phyloP scores from a whole-genome alignment of 2,888 invertebrate genomes.

The Xestia rhomboidea region DNA sequence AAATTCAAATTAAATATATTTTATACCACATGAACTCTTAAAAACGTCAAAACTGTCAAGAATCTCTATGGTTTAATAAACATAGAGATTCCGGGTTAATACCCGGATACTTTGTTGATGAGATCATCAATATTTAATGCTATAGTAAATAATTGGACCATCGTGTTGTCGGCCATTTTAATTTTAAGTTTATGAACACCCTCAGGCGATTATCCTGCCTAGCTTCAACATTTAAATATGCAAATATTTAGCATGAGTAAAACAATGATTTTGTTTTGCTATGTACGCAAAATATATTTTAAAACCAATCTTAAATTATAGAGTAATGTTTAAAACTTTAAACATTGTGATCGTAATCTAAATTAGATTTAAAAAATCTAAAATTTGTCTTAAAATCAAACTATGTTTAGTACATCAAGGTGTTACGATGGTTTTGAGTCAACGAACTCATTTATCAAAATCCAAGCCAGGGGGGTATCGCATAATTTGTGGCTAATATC shows the following conservation, averaged over 20 bases:
- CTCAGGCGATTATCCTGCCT: conserved; percentile 29
- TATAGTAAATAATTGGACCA: conserved; percentile 6
- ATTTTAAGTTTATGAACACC: conserved; percentile 23
- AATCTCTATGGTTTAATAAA: too few relatives aligned
- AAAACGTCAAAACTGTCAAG: too few relatives aligned
- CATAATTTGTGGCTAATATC: conserved; percentile 42
- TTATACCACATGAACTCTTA: too few relatives aligned
- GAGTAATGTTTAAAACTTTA: background rate
- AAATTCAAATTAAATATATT: background rate
- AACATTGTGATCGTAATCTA: background rate
- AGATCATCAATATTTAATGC: conserved; percentile 29
- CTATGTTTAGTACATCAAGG: conserved; percentile 6
- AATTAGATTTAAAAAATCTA: background rate
- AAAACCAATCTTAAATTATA: conserved; percentile 7
- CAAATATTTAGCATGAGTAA: conserved; percentile 2
- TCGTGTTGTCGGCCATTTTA: conserved; percentile 19
- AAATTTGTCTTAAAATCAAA: background rate
- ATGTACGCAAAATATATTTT: conserved; percentile 4
- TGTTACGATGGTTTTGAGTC: conserved; percentile 24
- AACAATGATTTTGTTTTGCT: conserved; percentile 23
- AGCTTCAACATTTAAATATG: conserved; percentile 22
- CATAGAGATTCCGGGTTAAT: too few relatives aligned
- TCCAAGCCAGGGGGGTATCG: conserved; percentile 33
- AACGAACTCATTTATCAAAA: conserved; percentile 56
- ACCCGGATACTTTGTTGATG: conserved; percentile 9